Evolutionary conservation across 2,888 invertebrate species (phyloP).

Genomic region (Podabrus alpinus): DNA sequence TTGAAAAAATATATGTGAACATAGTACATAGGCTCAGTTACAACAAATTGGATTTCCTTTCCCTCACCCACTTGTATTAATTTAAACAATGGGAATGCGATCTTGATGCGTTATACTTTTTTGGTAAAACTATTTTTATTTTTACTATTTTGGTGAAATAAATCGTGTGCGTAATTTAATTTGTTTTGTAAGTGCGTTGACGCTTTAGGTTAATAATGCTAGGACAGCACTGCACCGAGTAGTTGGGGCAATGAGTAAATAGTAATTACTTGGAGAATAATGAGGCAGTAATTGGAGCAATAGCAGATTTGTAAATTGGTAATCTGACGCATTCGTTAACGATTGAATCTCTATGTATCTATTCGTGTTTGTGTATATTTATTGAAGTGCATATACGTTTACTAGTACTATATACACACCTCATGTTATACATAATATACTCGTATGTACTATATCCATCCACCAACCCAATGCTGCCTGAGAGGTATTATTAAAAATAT

Average conservation of each 20-base stretch:
- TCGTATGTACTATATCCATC: constrained; percentile 1
- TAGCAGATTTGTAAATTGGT: constrained; percentile 58
- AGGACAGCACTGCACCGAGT: background rate
- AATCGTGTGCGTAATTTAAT: background rate
- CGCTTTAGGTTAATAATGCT: background rate
- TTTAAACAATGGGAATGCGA: background rate
- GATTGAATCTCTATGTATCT: constrained; percentile 24
- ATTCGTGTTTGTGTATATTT: constrained; percentile 16
- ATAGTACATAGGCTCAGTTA: background rate
- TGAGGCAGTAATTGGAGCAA: constrained; percentile 57
- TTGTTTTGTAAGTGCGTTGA: background rate
- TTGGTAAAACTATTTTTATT: background rate
- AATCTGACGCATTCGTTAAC: constrained; percentile 56
- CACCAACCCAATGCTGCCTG: background rate
- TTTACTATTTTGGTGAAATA: background rate
- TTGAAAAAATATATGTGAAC: constrained; percentile 4
- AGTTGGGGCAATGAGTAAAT: constrained; percentile 36
- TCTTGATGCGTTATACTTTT: background rate
- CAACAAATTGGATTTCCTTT: constrained; percentile 1
- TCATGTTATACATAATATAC: background rate
- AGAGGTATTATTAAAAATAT: background rate
- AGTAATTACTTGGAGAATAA: constrained; percentile 57
- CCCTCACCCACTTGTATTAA: background rate
- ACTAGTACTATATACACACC: background rate
- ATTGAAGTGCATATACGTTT: constrained; percentile 4